Base-by-base conservation (phyloP, 1,140 invertebrate species). In the Ephestia elutella region DNA sequence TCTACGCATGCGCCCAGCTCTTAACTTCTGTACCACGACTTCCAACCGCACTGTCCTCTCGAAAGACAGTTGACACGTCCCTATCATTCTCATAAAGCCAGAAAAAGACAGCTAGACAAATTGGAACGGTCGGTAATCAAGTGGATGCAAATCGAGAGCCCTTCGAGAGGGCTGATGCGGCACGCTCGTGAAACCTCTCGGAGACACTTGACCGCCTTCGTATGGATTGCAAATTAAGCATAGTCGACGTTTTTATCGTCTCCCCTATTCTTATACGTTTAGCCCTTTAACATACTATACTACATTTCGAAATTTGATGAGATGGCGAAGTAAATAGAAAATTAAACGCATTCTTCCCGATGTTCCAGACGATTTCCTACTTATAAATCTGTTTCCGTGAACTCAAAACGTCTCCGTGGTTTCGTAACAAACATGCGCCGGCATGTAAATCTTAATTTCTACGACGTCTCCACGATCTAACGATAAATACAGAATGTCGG, bases 121-220 rank as follows among this genome's bases (percentile, higher is more conserved):
- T 62, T 63, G 20, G 56, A 35, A 56, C 53, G 63, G 57, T 44
- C 50, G 51, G 66, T 67, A 75, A 68, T 75, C 71, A 69, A 73
- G 63, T 68, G 69, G 71, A 64, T 67, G 60, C 62, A 62, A 57
- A 61, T 62, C 59, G 64, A 82, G 81, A 67, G 75, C 78, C 59
- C 80, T 85, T 63, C 61, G 68, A 65, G 72, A 79, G 56, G 49
- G 82, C 80, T 83, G 82, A 85, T 75, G 62, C 70, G 64, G 65
- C 70, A 54, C 20, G 55, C 54, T 59, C 69, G 65, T 63, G 71
- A 73, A 58, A 66, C 72, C 68, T 71, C 80, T 86, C 59, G 56
- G 77, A 64, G 63, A 64, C 69, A 83, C 84, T 87, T 84, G 80
- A 85, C 84, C 76, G 81, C 73, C 72, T 77, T 79, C 70, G 68